Percentiles rank a stretch among this genome's conserved stretches.
phyloP scores from a whole-genome alignment of 1,140 invertebrate genomes.

The Lucilia cuprina region DNA sequence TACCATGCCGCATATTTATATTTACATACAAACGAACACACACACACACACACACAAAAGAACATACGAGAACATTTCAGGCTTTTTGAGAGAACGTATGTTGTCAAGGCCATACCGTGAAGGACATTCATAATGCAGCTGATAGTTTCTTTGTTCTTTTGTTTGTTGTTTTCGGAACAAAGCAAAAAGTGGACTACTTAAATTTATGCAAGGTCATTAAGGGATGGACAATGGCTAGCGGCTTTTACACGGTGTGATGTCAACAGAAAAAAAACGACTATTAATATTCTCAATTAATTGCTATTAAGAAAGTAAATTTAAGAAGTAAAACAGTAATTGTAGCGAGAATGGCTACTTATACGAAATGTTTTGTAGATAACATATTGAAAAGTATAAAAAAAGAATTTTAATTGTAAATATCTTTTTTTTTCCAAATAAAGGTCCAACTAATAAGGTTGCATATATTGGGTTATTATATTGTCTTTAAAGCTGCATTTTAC shows the following conservation, averaged over 20 bases:
- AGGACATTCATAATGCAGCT: constrained; percentile 25
- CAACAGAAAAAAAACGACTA: background rate
- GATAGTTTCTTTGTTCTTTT: background rate
- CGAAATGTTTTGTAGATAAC: too few relatives aligned
- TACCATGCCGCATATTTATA: constrained; percentile 11
- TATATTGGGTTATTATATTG: too few relatives aligned
- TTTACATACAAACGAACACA: background rate
- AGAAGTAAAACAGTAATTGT: too few relatives aligned
- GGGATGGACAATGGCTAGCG: constrained; percentile 21
- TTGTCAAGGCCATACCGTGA: constrained; percentile 26
- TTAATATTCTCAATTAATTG: background rate
- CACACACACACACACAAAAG: too few relatives aligned
- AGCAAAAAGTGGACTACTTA: background rate
- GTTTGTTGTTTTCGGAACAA: background rate
- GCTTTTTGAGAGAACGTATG: background rate
- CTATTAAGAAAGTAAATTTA: background rate
- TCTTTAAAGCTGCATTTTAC: too few relatives aligned
- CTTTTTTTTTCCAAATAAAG: too few relatives aligned
- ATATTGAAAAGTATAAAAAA: too few relatives aligned
- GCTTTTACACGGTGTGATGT: background rate
- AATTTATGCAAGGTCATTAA: constrained; percentile 27
- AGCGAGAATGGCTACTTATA: too few relatives aligned
- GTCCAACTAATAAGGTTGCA: too few relatives aligned
- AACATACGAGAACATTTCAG: background rate
- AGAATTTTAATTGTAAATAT: too few relatives aligned